Evolutionary conservation across 2,797 vertebrate genomes (phyloP).

Genomic region (Thamnophis elegans): DNA sequence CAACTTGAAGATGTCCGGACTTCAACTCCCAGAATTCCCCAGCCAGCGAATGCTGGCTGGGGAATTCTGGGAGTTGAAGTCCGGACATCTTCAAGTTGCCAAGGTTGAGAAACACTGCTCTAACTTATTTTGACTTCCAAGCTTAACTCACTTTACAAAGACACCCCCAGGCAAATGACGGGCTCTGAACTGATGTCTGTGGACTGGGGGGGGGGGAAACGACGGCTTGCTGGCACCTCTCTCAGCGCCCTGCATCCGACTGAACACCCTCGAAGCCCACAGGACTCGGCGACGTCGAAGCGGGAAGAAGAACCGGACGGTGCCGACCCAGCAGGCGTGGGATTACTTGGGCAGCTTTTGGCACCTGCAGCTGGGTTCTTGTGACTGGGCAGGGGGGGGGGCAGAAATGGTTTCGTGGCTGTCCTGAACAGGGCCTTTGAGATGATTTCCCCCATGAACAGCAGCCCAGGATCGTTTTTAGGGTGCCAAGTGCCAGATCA

Average conservation of each 20-base stretch:
- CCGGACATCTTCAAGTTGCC: too few relatives aligned
- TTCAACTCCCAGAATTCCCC: too few relatives aligned
- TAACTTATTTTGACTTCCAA: constrained; percentile 25
- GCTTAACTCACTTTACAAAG: constrained; percentile 24
- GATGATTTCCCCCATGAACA: neutral
- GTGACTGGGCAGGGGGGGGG: neutral
- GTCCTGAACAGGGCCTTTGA: neutral
- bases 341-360: neutral
- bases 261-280: neutral
- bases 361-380: neutral
- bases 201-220: neutral
- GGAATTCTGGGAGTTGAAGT: too few relatives aligned
- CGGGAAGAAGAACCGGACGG: neutral
- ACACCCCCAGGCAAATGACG: constrained; percentile 39
- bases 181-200: constrained; percentile 29
- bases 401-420: neutral
- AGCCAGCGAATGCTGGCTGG: too few relatives aligned
- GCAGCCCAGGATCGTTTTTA: neutral
- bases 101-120: too few relatives aligned
- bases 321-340: neutral
- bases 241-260: neutral
- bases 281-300: neutral
- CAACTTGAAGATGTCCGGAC: too few relatives aligned
- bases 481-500: neutral
- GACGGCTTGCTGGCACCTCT: constrained; percentile 21